Conservation (phyloP, 2,113 vertebrate genomes). For the Cinclus cinclus region DNA sequence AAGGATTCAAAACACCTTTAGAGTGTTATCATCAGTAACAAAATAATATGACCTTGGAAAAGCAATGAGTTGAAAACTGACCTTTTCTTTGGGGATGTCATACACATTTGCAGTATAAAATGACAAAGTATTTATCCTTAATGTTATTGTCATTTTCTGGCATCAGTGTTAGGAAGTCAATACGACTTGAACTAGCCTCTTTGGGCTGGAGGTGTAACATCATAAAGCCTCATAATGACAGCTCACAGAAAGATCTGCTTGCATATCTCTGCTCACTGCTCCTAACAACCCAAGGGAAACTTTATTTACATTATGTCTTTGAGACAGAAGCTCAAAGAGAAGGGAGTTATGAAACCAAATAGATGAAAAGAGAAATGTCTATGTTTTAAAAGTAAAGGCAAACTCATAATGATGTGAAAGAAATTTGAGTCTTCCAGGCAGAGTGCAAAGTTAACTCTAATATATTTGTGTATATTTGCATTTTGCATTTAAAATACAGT, state of each 20-base stretch:
- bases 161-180: not conserved
- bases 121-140: not conserved
- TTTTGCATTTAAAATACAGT: not conserved
- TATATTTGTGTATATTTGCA: not conserved
- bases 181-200: not conserved
- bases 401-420: not conserved
- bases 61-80: constrained; percentile 5
- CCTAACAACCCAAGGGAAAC: not conserved
- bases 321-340: not conserved
- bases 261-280: not conserved
- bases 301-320: not conserved
- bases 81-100: not conserved
- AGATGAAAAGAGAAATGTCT: not conserved
- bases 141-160: not conserved
- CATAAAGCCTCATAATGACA: not conserved
- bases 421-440: not conserved
- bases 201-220: not conserved
- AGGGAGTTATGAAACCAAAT: not conserved
- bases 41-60: constrained; percentile 30
- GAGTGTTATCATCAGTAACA: not conserved
- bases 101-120: not conserved
- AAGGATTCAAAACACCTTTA: constrained; percentile 13
- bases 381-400: not conserved
- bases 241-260: not conserved
- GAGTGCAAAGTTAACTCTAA: not conserved